Conservation (phyloP, 2,797 vertebrate genomes). For the Enteromius trimaculatus region DNA sequence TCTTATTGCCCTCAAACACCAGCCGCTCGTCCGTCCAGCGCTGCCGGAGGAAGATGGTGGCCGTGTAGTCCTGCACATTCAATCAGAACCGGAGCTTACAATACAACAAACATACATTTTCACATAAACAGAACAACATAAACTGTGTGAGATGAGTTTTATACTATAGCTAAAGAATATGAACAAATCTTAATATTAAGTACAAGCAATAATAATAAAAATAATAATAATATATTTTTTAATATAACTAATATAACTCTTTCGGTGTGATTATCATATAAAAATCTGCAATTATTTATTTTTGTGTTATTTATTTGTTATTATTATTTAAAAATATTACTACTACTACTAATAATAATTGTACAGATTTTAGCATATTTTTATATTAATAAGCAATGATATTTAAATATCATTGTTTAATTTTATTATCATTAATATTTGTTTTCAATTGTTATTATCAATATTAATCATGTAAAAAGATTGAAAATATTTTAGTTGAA, state of each 20-base stretch:
- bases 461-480: too few relatives aligned
- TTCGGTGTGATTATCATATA: not conserved
- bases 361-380: not conserved
- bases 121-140: not conserved
- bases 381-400: too few relatives aligned
- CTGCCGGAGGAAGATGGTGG: constrained; percentile 91
- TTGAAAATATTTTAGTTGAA: too few relatives aligned
- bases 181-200: not conserved
- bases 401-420: too few relatives aligned
- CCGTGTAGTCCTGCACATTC: constrained; percentile 85
- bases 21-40: constrained; percentile 90
- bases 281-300: not conserved
- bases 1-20: constrained; percentile 90
- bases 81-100: not conserved
- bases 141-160: not conserved
- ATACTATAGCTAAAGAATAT: not conserved
- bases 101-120: not conserved
- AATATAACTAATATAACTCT: not conserved
- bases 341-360: not conserved
- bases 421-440: too few relatives aligned
- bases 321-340: not conserved
- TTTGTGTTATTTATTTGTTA: not conserved
- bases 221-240: not conserved
- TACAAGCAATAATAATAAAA: not conserved
- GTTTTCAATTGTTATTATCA: too few relatives aligned